A percentile compares a stretch with the other conserved stretches of the same genome.
phyloP scores from a whole-genome alignment of 2,113 vertebrate genomes.

The Podarcis cretensis region DNA sequence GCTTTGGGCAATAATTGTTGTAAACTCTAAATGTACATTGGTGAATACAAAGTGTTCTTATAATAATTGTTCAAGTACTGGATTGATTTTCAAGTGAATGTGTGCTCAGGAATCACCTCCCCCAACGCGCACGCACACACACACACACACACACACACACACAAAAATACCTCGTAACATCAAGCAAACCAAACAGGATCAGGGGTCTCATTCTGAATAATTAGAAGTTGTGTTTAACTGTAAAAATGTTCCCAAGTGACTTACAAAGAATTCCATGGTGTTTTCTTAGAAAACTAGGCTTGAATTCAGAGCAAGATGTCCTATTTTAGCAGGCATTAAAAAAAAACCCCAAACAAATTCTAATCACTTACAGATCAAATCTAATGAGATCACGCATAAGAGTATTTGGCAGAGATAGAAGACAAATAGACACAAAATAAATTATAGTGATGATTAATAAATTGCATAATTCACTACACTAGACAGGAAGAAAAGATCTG shows the following conservation, averaged over 20 bases:
- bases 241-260: neutral
- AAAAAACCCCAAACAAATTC: neutral
- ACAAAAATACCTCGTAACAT: neutral
- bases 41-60: neutral
- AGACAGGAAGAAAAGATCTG: neutral
- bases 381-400: neutral
- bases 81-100: neutral
- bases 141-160: no score
- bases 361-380: neutral
- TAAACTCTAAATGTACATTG: neutral
- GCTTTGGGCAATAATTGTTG: constrained; percentile 3
- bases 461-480: neutral
- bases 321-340: neutral
- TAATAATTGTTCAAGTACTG: neutral
- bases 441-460: constrained; percentile 1
- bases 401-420: neutral
- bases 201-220: neutral
- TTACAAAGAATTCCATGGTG: neutral
- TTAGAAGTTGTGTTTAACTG: neutral
- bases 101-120: neutral
- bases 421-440: constrained; percentile 4
- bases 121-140: neutral
- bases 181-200: constrained; percentile 26
- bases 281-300: neutral
- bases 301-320: neutral